Evolutionary conservation across 2,888 invertebrate species (phyloP), one percentile per base, ranked within the genome.

Genomic region (Dicyrtomina minuta): DNA sequence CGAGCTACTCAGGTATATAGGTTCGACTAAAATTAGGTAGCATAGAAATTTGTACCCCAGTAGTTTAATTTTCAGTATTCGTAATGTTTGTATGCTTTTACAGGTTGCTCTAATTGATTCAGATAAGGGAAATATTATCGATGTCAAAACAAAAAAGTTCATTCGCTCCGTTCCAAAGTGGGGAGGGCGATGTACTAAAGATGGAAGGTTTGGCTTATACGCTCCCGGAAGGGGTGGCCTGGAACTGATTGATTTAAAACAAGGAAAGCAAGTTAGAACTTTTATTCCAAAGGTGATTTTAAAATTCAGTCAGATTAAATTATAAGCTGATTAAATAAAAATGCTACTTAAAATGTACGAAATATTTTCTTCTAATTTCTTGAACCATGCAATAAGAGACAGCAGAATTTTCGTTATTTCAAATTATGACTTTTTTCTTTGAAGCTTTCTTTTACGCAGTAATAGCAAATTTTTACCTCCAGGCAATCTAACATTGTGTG

Each of bases 141-240:
- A 97, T 80, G 90, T 96, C 72, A 91, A 90, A 80, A 90, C 88
- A 20, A 96, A 95, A 79, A 90, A 91, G 79, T 89, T 93, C 73
- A 84, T 96, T n/a, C 86, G 95, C 64, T 89, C 91, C 0, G 89
- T 96, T 15, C 89, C 90, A 0, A 90, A 93, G 79, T 97, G 96
- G 96, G 93, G 93, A 75, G 96, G 96, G 0, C 89, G 88, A 64
- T 89, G 92, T 77, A 93, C 93, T 0, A 86, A 87, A 74, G 93
- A 94, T 80, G 93, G 93, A 1, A 93, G 93, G 81, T 89, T 88
- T 76, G 98, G 97, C 0, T 85, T 98, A 0, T 96, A 92, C 80
- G 96, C 98, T 0, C 97, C 98, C 0, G 85, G 90, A 46, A 88
- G 96, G 64, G 98, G 98, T 0, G 98, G 98, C 0, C 83, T 98